phyloP scores from a whole-genome alignment of 1,140 invertebrate species.

The Aphidius gifuensis region DNA sequence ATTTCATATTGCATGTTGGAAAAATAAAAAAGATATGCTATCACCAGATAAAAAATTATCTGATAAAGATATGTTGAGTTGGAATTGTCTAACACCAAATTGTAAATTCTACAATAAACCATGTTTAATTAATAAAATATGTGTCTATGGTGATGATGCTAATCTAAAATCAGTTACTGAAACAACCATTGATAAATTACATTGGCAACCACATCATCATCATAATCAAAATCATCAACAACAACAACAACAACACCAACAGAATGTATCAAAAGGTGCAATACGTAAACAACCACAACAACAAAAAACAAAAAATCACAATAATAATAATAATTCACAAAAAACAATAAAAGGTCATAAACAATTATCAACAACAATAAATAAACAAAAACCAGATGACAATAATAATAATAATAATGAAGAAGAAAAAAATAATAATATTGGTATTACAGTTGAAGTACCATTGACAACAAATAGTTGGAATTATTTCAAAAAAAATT shows the following conservation, averaged over 20 bases:
- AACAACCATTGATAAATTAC: not conserved
- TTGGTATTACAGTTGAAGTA: too few species aligned
- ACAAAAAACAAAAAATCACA: not conserved
- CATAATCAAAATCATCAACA: too few species aligned
- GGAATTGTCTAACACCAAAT: conserved; percentile 33
- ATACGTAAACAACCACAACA: conserved; percentile 19
- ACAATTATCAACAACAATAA: not conserved
- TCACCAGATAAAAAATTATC: conserved; percentile 25
- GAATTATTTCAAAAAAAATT: too few species aligned
- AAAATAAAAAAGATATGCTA: conserved; percentile 30
- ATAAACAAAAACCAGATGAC: not conserved
- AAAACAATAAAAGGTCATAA: not conserved
- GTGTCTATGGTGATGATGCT: conserved; percentile 28
- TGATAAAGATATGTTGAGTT: conserved; percentile 33
- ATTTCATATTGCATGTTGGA: conserved; percentile 39
- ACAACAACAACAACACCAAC: not conserved
- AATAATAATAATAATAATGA: not conserved
- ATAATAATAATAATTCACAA: not conserved
- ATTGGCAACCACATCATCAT: not conserved
- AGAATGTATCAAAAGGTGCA: conserved; percentile 15
- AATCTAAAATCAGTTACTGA: conserved; percentile 19
- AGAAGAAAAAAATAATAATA: not conserved
- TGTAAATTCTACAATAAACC: conserved; percentile 25
- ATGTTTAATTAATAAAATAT: conserved; percentile 30
- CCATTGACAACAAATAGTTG: too few species aligned